Conservation (phyloP, 2,888 invertebrate genomes). For the Hirudinaria manillensis region DNA sequence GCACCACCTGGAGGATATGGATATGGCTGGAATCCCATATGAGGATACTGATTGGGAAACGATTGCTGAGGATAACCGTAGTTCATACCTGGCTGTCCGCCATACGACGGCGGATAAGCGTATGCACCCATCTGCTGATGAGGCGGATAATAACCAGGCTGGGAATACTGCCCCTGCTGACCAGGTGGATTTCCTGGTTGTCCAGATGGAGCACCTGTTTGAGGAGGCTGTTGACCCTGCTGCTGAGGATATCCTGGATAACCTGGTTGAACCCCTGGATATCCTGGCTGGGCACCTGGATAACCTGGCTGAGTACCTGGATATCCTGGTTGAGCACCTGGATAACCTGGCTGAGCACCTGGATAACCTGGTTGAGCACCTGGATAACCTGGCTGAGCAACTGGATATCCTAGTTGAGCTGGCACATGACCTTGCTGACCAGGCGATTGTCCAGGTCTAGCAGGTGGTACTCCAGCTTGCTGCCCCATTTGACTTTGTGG, state of each 20-base stretch:
- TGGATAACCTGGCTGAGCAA: constrained; percentile 6
- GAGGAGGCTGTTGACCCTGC: neutral
- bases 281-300: too few species aligned
- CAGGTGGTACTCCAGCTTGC: neutral
- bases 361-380: constrained; percentile 11
- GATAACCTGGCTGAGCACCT: neutral
- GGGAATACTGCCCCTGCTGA: constrained; percentile 13
- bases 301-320: neutral
- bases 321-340: neutral
- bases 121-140: neutral
- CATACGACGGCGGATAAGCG: neutral
- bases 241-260: neutral
- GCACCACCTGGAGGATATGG: too few species aligned
- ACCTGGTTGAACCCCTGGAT: neutral
- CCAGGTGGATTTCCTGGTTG: constrained; percentile 19
- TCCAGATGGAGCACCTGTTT: neutral
- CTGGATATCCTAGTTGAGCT: neutral
- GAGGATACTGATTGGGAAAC: constrained; percentile 3
- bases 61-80: constrained; percentile 6
- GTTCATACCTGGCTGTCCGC: too few species aligned
- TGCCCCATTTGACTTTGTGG: too few species aligned
- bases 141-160: constrained; percentile 10
- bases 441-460: neutral
- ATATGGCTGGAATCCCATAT: neutral
- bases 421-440: neutral